Base-by-base conservation (phyloP, 2,797 vertebrate species). In the Eospalax fontanierii region DNA sequence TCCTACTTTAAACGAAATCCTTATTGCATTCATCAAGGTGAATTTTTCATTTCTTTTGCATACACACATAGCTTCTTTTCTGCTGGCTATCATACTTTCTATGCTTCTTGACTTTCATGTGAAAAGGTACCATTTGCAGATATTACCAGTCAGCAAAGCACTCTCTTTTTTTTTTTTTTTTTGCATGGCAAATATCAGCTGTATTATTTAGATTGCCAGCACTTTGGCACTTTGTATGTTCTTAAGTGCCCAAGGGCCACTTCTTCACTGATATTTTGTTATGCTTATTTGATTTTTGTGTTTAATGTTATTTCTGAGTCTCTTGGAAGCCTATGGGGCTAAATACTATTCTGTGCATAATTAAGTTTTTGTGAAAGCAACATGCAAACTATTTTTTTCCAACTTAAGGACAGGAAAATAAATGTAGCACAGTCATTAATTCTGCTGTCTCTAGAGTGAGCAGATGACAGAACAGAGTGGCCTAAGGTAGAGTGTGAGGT, bases 241-340 rank as follows among this genome's bases (percentile, higher is more conserved):
- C 71, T 35, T 74, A 19, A 59, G 50, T 71, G 28, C 0, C 57
- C 79, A 57, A 15, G 5, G 21, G 8, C 24, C 57, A 19, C 50
- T 74, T 66, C 30, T 66, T 80, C 28, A 24, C 46, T 14, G 73
- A 74, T 22, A 22, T 40, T 84, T 70, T 74, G 26, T 43, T 74
- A 59, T 83, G 5, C 78, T 82, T 68, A 68, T 61, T 75, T 57
- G 28, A 70, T 92, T 93, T n/a, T 89, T 83, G 22, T 76, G 93
- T 66, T 84, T 75, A 26, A 87, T 88, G 38, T 24, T 91, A 18
- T 95, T 94, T 94, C 68, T 96, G 57, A 12, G 18, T 93, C 40
- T 84, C 1, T 15, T 71, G 1, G 24, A 87, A 78, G 89, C 16
- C 65, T 54, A 57, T 76, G 33, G 50, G 15, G 4, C 76, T 88